Evolutionary conservation across 64 coral and sea anemone genomes (phyloP), one percentile per base, ranked within the genome.

Genomic region (Pachyseris speciosa): DNA sequence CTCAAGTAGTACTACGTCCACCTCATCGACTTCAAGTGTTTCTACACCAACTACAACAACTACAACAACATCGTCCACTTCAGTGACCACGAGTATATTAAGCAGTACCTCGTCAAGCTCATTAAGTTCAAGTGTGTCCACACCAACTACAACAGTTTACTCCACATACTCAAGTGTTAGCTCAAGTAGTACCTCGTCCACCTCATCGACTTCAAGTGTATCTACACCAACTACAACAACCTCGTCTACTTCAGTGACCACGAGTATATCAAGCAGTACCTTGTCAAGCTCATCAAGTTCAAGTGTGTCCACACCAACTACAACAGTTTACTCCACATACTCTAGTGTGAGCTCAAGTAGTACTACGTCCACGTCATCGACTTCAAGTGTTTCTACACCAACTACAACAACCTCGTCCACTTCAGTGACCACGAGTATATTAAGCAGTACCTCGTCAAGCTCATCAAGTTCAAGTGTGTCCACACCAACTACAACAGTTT

Each of bases 311-410:
- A n/a, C n/a, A n/a, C n/a, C n/a, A n/a, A n/a, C n/a, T n/a, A n/a
- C n/a, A n/a, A n/a, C n/a, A n/a, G 37, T 72, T 72, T 72, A 42
- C 20, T 72, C 69, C 7, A 72, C 69, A 17, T 72, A 72, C 26
- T 72, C 69, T 22, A 72, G 69, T 72, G 69, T 37, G 36, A 72
- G 69, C 69, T n/a, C n/a, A n/a, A n/a, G n/a, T n/a, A 72, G 36
- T 9, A 38, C 36, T 38, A 72, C 69, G 7, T 72, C 33, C 16
- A 38, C 33, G 17, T 70, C 67, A 19, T 20, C 15, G 12, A 36
- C 27, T 38, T 38, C 67, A 5, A 70, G 67, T 70, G 67, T n/a
- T n/a, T n/a, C n/a, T n/a, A n/a, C n/a, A n/a, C n/a, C n/a, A n/a
- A n/a, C n/a, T n/a, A n/a, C n/a, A 51, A 78, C 57, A 15, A 87